Evolutionary conservation across 2,113 vertebrate genomes (phyloP).

Genomic region (Dolichallabes microphthalmus): DNA sequence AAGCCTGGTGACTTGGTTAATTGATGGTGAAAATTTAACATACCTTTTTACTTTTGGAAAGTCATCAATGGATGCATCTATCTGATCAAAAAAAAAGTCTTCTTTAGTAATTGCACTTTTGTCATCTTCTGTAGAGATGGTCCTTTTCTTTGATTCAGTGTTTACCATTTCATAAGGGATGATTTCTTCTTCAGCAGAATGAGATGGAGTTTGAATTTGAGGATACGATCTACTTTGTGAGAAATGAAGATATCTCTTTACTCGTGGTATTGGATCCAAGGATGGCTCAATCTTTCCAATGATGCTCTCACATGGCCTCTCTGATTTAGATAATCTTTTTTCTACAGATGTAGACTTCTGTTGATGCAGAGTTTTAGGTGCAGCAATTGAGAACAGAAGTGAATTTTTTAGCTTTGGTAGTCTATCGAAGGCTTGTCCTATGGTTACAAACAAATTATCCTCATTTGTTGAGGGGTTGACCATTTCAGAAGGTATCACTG

Average conservation of each 20-base stretch:
- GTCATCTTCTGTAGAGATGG: conserved; percentile 14
- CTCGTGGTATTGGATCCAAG: conserved; percentile 20
- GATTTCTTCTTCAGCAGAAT: background rate
- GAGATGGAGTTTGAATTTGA: background rate
- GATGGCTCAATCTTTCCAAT: background rate
- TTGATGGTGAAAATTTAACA: conserved; percentile 36
- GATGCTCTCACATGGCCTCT: background rate
- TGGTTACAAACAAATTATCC: conserved; percentile 11
- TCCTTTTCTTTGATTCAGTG: conserved; percentile 18
- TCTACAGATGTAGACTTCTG: background rate
- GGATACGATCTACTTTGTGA: conserved; percentile 13
- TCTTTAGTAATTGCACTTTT: background rate
- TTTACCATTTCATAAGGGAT: background rate
- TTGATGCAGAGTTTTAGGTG: background rate
- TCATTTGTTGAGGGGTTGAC: conserved; percentile 11
- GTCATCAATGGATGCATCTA: conserved; percentile 10
- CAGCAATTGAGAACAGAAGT: conserved; percentile 4
- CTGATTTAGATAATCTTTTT: background rate
- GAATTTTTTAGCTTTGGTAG: conserved; percentile 21
- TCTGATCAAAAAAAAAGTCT: conserved; percentile 6
- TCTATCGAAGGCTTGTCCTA: conserved; percentile 8
- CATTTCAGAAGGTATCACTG: background rate
- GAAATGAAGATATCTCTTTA: conserved; percentile 48
- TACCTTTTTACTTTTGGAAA: conserved; percentile 34
- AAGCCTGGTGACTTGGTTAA: background rate